Percentiles rank a stretch among this genome's conserved stretches.
Evolutionary conservation across 2,888 invertebrate species (phyloP).

Genomic region (Magallana nippona): DNA sequence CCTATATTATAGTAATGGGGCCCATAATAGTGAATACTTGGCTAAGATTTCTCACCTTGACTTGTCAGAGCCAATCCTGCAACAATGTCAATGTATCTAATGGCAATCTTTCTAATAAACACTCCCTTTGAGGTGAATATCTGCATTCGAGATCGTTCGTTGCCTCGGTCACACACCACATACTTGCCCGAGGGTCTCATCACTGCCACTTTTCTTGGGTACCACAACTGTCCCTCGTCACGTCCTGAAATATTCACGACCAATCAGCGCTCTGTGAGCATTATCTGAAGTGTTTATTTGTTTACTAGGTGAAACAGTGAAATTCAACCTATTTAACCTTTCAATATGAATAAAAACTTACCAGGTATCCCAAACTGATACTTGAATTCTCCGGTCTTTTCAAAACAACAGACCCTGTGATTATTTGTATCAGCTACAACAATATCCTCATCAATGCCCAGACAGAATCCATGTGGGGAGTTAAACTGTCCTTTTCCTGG

Average conservation of each 20-base stretch:
- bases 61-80: constrained; percentile 96
- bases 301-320: no score
- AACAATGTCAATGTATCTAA: constrained; percentile 84
- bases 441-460: constrained; percentile 96
- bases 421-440: constrained; percentile 97
- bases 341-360: constrained; percentile 80
- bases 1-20: no score
- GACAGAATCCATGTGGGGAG: constrained; percentile 97
- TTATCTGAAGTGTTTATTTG: no score
- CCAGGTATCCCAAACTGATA: constrained; percentile 97
- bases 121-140: constrained; percentile 97
- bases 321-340: not conserved
- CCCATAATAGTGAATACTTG: no score
- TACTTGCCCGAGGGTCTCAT: constrained; percentile 78
- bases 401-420: constrained; percentile 96
- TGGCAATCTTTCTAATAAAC: constrained; percentile 95
- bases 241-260: constrained; percentile 69
- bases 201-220: constrained; percentile 94
- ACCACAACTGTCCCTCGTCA: constrained; percentile 98
- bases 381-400: constrained; percentile 94
- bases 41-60: constrained; percentile 83
- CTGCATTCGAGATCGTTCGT: constrained; percentile 97
- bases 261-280: not conserved
- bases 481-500: constrained; percentile 96
- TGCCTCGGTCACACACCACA: constrained; percentile 98